These are phyloP conservation scores for Chaunax sp. DNA, from an alignment of 2,797 vertebrate species.

Conservation along the genomic window DNA sequence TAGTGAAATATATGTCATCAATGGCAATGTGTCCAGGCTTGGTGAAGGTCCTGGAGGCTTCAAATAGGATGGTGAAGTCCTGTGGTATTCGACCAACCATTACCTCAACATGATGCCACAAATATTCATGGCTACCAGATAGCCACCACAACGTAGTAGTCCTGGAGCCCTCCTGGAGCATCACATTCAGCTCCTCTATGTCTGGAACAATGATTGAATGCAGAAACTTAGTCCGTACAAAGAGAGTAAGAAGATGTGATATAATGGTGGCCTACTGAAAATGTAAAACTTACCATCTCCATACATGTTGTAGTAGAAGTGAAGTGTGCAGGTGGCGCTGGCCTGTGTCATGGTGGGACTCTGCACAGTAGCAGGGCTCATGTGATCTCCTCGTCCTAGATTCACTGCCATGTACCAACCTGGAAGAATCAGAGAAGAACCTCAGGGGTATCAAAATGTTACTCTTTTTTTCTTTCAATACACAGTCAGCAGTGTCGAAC, in stretches of 20 bases:
- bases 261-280: neutral
- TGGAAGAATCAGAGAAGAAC: conserved; percentile 42
- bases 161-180: conserved; percentile 65
- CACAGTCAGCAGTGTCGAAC: neutral
- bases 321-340: conserved; percentile 74
- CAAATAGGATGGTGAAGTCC: conserved; percentile 77
- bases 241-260: neutral
- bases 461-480: neutral
- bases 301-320: conserved; percentile 82
- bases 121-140: conserved; percentile 66
- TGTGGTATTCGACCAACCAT: conserved; percentile 69
- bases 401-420: conserved; percentile 83
- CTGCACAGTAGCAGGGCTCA: conserved; percentile 75
- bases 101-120: conserved; percentile 74
- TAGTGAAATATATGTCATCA: conserved; percentile 80
- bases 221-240: neutral
- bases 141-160: conserved; percentile 76
- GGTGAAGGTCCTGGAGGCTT: conserved; percentile 73
- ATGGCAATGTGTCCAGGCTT: conserved; percentile 75
- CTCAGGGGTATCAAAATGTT: neutral
- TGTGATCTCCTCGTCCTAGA: conserved; percentile 41
- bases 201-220: conserved; percentile 52
- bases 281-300: conserved; percentile 73
- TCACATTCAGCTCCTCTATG: conserved; percentile 67
- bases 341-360: conserved; percentile 77